A percentile compares a stretch with the other conserved stretches of the same genome.
Conservation (phyloP, 2,888 invertebrate genomes). For the Agrypnus murinus region DNA sequence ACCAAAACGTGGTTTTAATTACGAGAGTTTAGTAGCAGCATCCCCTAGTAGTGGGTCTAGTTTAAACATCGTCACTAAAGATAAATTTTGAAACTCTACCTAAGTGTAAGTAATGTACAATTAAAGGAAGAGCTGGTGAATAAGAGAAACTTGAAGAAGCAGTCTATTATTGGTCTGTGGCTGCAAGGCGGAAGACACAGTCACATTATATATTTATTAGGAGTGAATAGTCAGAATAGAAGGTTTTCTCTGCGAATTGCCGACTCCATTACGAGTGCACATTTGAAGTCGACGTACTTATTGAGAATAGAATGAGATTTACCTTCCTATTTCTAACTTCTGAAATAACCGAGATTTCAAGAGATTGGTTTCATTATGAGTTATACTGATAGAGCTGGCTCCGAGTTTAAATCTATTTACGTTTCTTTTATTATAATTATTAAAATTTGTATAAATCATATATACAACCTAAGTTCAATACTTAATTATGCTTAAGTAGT, state of each 20-base stretch:
- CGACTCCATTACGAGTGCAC: constrained; percentile 27
- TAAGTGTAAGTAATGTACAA: not conserved
- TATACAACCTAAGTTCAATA: too few relatives aligned
- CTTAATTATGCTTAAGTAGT: too few relatives aligned
- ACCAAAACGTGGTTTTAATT: too few relatives aligned
- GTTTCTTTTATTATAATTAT: too few relatives aligned
- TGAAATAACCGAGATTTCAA: too few relatives aligned
- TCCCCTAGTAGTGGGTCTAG: too few relatives aligned
- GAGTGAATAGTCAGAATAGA: constrained; percentile 18
- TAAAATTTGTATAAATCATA: too few relatives aligned
- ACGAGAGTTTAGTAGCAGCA: too few relatives aligned
- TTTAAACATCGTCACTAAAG: too few relatives aligned
- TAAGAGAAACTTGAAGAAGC: constrained; percentile 27
- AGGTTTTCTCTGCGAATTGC: constrained; percentile 15
- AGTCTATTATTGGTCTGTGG: constrained; percentile 25
- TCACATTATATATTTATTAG: constrained; percentile 29
- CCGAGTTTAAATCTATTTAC: too few relatives aligned
- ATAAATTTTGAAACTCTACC: constrained; percentile 10
- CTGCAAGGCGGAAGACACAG: constrained; percentile 23
- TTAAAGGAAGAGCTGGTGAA: constrained; percentile 16
- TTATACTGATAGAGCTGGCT: too few relatives aligned
- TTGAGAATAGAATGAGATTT: constrained; percentile 7
- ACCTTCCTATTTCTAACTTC: not conserved
- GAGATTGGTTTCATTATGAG: too few relatives aligned
- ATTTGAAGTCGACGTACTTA: constrained; percentile 11